phyloP scores from a whole-genome alignment of 2,888 invertebrate genomes.

The Agonopterix subpropinquella region DNA sequence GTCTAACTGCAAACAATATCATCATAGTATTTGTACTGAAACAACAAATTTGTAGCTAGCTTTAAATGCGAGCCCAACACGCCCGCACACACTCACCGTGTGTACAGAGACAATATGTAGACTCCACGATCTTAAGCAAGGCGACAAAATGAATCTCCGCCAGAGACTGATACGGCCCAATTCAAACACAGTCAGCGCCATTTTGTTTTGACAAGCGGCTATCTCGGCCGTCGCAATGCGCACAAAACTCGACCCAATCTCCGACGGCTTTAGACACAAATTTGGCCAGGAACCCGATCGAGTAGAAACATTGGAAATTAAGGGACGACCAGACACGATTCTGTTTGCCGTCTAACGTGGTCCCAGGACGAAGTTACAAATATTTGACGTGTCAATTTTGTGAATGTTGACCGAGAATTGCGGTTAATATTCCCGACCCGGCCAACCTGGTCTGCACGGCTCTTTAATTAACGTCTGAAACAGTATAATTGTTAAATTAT shows the following conservation, averaged over 20 bases:
- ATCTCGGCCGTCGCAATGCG: conserved; percentile 34
- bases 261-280: conserved; percentile 32
- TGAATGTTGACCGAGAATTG: conserved; percentile 75
- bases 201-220: conserved; percentile 74
- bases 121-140: conserved; percentile 72
- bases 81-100: conserved; percentile 67
- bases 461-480: conserved; percentile 72
- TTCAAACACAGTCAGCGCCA: conserved; percentile 74
- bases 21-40: conserved; percentile 72
- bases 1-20: conserved; percentile 72
- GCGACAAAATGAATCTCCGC: conserved; percentile 75
- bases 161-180: conserved; percentile 74
- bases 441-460: conserved; percentile 48
- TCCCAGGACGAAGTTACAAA: conserved; percentile 75
- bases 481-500: conserved; percentile 67
- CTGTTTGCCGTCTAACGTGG: conserved; percentile 74
- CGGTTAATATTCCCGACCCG: conserved; percentile 73
- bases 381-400: conserved; percentile 77
- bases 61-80: conserved; percentile 72
- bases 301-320: conserved; percentile 73
- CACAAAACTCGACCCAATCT: conserved; percentile 40
- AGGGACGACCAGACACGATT: conserved; percentile 74
- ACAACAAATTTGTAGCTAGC: conserved; percentile 75
- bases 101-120: conserved; percentile 74
- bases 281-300: conserved; percentile 23